Base-by-base conservation (phyloP, 2,113 vertebrate species). In the Apistogramma diplotaenia region DNA sequence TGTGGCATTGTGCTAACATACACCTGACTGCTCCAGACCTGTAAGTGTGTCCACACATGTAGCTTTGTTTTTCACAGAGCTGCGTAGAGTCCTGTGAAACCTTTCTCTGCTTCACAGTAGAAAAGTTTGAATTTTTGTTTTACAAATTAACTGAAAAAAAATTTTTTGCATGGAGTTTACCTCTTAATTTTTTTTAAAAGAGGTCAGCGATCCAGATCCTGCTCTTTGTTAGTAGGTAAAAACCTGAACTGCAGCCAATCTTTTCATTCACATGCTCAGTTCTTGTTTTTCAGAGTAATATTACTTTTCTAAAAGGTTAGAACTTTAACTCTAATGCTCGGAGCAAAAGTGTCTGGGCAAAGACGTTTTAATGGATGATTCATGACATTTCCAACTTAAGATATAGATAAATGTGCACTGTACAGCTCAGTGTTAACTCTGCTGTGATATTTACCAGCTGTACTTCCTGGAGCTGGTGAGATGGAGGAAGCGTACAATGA, bases 401-500 rank as follows among this genome's bases (percentile, higher is more conserved):
- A 49, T 83, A 5, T 55, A 19, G 21, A 19, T 27, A n/a, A 46
- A 40, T 21, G 4, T 53, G 8, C 11, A 21, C 18, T 62, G 18
- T 71, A 27, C 12, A 75, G n/a, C 10, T 71, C 29, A 5, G 7
- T 71, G 13, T 65, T 4, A 59, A 67, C 21, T 21, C 8, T 25
- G 61, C 18, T 76, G 23, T 80, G 27, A 8, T 18, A 2, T 82
- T 71, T 57, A 8, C 18, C 29, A 53, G 15, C 46, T 81, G 70
- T 74, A 85, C 80, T 37, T 79, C 37, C 4, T 12, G 35, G 62
- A 81, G 75, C 49, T 80, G 25, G 11, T 81, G 76, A 73, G 84
- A 96, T 96, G 96, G 95, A 96, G 86, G 93, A 96, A 58, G 89
- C 95, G 0, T 92, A 96, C 85, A 86, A 37, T 19, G 92, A 95